Evolutionary conservation across 2,888 invertebrate genomes (phyloP), one percentile per base, ranked within the genome.

Genomic region (Ptychoptera contaminata): DNA sequence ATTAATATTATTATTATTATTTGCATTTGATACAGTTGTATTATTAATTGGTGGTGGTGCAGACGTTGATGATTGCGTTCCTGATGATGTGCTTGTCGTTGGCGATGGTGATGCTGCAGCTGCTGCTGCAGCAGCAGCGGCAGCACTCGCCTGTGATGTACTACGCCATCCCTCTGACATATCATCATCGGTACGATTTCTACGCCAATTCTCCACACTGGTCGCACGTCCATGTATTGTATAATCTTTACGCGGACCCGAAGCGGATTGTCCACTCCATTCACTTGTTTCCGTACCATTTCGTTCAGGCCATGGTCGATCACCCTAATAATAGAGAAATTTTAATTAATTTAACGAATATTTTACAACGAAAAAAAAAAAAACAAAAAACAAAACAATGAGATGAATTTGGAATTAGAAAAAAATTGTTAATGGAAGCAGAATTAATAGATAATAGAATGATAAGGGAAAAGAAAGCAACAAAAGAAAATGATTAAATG

Each of bases 231-330:
- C 44, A 46, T 61, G 60, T 40, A 50, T 55, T 14, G 54, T 53
- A 46, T 58, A 62, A 44, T 65, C 65, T 47, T 63, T 64, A 1
- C 65, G 55, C 2, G 64, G 64, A 53, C 63, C 62, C n/a, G 62
- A 59, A 2, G 63, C 61, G 7, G 63, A 41, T n/a, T 30, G 59
- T 2, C 59, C 56, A 46, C 57, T 62, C 61, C 65, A 63, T 35
- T 62, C 59, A 12, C 56, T 47, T 3, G 46, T 47, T 6, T 59
- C 44, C 12, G 58, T 59, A 2, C 56, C 54, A 55, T 65, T 65
- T 2, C 65, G 53, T 42, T 65, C 65, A 9, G 51, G 51, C 65
- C 65, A 65, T 38, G 53, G 53, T n/a, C 64, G 57, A 45, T 65
- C 64, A n/a, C 43, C 31, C 37, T 38, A 35, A 34, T 31, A 14